Percentiles rank a stretch among this genome's conserved stretches.
Evolutionary conservation across 2,113 vertebrate genomes (phyloP).

Genomic region (Athene noctua): DNA sequence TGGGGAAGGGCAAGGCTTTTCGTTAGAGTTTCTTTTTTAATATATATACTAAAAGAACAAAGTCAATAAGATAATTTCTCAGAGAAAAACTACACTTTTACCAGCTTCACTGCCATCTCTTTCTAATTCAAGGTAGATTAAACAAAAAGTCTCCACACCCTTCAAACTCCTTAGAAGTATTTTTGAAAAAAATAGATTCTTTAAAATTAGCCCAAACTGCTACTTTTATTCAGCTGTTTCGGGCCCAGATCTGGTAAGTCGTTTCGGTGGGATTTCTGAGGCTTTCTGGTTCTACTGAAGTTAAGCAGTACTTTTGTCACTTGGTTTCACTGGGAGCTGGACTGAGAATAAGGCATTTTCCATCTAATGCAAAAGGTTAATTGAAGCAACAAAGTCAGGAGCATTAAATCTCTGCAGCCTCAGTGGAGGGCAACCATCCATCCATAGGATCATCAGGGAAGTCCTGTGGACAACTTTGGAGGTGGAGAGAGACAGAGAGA

Average conservation of each 20-base stretch:
- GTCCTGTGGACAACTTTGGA: neutral
- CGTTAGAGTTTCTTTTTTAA: neutral
- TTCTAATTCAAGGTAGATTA: neutral
- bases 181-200: neutral
- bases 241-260: neutral
- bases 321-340: neutral
- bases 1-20: neutral
- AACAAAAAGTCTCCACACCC: neutral
- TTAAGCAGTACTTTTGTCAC: neutral
- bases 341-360: neutral
- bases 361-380: neutral
- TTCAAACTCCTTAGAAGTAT: neutral
- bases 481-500: rapidly evolving
- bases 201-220: neutral
- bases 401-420: neutral
- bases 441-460: neutral
- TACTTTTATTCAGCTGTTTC: neutral
- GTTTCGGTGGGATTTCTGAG: neutral
- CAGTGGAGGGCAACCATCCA: neutral
- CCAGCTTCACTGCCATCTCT: neutral
- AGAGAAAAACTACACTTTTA: neutral
- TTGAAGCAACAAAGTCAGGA: neutral
- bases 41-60: neutral
- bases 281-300: neutral
- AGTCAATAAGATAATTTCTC: neutral